Evolutionary conservation across 2,888 invertebrate genomes (phyloP), one percentile per base, ranked within the genome.

Genomic region (Epinotia bilunana): DNA sequence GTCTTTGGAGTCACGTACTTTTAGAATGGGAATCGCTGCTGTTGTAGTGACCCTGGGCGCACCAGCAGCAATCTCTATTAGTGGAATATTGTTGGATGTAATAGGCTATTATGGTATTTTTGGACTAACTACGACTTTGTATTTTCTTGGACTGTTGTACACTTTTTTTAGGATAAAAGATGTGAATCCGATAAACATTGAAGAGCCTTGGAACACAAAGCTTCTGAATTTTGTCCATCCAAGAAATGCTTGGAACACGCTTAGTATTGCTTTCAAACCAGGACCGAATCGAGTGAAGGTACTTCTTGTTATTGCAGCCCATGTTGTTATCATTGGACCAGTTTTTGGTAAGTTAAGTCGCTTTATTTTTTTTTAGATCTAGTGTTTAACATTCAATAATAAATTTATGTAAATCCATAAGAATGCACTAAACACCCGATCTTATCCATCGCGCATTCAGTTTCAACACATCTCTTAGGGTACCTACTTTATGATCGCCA

Each of bases 21-120:
- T 96, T 65, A 90, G 96, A 81, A 91, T 96, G 63, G 96, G 96
- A 16, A 83, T 95, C n/a, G 92, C 95, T 16, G 94, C 94, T 70
- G 88, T 95, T 5, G 93, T 95, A 75, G 92, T 92, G 33, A 94
- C 94, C 1, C 80, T 95, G 33, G 93, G 93, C 23, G 81, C 95
- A 49, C 95, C 95, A 18, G 81, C 95, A 23, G 95, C 95, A 12
- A 90, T 91, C 9, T 86, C 93, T 23, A 84, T 95, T 53, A 95
- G 95, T 84, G 95, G 95, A 16, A 84, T 95, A 62, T 83, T 95
- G 70, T 93, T 93, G 53, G 87, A 92, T 82, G 83, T 84, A 49
- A 82, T 92, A 16, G 94, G 94, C 5, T 94, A 91, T 78, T 93
- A 92, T 72, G 94, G 93, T 33, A 87, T 94, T 77, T 94, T 94